Evolutionary conservation across 1,140 invertebrate species (phyloP).

Genomic region (Drosophila sp.): DNA sequence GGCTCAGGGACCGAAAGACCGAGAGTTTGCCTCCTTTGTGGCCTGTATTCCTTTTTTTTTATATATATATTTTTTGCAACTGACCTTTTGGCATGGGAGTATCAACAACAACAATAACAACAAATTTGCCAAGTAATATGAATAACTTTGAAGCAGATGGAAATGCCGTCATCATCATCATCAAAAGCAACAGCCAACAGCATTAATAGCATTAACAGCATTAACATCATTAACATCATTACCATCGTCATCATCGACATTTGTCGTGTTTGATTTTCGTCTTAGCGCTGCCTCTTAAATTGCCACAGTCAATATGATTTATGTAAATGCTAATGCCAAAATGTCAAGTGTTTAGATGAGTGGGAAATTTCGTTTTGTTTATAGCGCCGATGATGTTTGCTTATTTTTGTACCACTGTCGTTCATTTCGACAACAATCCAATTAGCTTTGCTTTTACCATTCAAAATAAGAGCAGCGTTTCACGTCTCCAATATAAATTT

Average conservation of each 20-base stretch:
- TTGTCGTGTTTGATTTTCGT: slow-evolving; percentile 53
- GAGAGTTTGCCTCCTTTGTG: slow-evolving; percentile 25
- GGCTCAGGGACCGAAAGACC: slow-evolving; percentile 2
- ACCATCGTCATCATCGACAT: slow-evolving; percentile 7
- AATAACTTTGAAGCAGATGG: slow-evolving; percentile 52
- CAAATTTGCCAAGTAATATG: slow-evolving; percentile 65
- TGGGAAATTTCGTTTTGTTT: slow-evolving; percentile 48
- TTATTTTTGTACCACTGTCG: slow-evolving; percentile 4
- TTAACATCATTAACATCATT: slow-evolving; percentile 22
- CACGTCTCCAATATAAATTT: neutral
- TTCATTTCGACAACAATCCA: slow-evolving; percentile 16
- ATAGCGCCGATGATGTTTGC: slow-evolving; percentile 17
- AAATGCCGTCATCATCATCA: slow-evolving; percentile 66
- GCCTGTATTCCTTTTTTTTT: slow-evolving; percentile 5
- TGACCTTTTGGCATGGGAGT: slow-evolving; percentile 49
- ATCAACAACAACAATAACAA: slow-evolving; percentile 25
- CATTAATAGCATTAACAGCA: slow-evolving; percentile 8
- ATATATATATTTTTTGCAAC: slow-evolving; percentile 9
- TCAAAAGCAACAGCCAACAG: slow-evolving; percentile 16
- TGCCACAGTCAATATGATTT: slow-evolving; percentile 72
- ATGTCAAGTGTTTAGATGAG: slow-evolving; percentile 70
- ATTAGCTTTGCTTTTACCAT: slow-evolving; percentile 18
- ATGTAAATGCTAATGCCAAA: slow-evolving; percentile 76
- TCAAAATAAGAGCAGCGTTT: neutral
- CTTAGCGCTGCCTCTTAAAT: slow-evolving; percentile 57